phyloP scores from a whole-genome alignment of 2,888 invertebrate genomes.

The Bombyx huttoni region DNA sequence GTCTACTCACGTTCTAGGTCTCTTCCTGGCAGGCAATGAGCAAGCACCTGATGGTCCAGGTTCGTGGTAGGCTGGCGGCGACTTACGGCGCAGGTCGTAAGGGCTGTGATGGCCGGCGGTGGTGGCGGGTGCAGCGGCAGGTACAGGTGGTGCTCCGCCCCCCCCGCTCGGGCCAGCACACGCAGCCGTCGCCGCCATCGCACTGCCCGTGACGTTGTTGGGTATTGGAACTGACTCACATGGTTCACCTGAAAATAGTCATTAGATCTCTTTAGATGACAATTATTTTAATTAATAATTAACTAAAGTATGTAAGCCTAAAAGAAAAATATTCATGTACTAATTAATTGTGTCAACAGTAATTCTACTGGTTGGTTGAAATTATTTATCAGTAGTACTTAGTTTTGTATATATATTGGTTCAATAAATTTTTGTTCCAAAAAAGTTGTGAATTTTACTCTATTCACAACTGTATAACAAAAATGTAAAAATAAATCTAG shows the following conservation, averaged over 20 bases:
- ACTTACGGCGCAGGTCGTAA: constrained; percentile 90
- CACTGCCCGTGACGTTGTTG: constrained; percentile 73
- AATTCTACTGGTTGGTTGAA: too few species aligned
- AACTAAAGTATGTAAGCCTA: too few species aligned
- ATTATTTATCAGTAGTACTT: too few species aligned
- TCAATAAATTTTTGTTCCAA: too few species aligned
- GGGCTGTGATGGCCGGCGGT: constrained; percentile 87
- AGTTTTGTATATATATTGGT: too few species aligned
- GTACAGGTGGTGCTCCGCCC: constrained; percentile 66
- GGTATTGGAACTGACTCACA: constrained; percentile 85
- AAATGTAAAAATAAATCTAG: neutral
- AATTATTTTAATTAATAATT: neutral
- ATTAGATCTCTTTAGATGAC: neutral
- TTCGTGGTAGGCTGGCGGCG: constrained; percentile 80
- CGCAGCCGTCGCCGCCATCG: constrained; percentile 62
- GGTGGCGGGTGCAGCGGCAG: constrained; percentile 76
- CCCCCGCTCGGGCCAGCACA: constrained; percentile 65
- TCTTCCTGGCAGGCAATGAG: constrained; percentile 87
- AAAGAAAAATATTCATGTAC: too few species aligned
- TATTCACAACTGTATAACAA: too few species aligned
- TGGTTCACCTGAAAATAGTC: constrained; percentile 75
- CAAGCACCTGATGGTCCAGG: constrained; percentile 75
- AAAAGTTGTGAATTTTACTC: too few species aligned
- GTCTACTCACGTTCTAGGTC: constrained; percentile 77
- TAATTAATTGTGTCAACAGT: too few species aligned